phyloP scores from a whole-genome alignment of 2,797 vertebrate species.

The Pseudocheirus occidentalis region DNA sequence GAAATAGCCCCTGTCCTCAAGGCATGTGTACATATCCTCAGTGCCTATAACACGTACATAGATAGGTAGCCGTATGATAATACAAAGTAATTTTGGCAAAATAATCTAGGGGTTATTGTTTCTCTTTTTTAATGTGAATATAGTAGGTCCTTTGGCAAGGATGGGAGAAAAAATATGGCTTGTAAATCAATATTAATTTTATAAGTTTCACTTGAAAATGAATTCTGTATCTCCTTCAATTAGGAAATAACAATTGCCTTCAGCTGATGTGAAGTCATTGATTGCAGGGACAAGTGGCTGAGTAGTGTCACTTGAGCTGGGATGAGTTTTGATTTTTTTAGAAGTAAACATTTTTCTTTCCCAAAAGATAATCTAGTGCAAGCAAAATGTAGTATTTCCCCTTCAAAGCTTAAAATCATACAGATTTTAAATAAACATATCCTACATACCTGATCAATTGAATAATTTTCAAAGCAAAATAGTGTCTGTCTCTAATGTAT shows the following conservation, averaged over 20 bases:
- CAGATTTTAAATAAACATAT: background rate
- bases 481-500: background rate
- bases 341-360: background rate
- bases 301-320: background rate
- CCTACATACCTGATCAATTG: slow-evolving; percentile 19
- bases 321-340: background rate
- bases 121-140: background rate
- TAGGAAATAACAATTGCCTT: background rate
- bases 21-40: background rate
- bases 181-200: background rate
- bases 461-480: slow-evolving; percentile 28
- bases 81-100: background rate
- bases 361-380: background rate
- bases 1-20: background rate
- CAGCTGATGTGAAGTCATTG: background rate
- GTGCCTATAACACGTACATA: background rate
- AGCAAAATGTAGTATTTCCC: slow-evolving; percentile 38
- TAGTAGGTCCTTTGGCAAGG: background rate
- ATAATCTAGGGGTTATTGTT: background rate
- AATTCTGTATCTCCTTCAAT: background rate
- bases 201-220: slow-evolving; percentile 3
- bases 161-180: background rate
- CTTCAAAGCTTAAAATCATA: background rate
- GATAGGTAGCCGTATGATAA: background rate
- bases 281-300: slow-evolving; percentile 3